These are phyloP conservation scores for Ardeotis arabs DNA, from an alignment of 2,113 vertebrate genomes.

Conservation along the genomic window DNA sequence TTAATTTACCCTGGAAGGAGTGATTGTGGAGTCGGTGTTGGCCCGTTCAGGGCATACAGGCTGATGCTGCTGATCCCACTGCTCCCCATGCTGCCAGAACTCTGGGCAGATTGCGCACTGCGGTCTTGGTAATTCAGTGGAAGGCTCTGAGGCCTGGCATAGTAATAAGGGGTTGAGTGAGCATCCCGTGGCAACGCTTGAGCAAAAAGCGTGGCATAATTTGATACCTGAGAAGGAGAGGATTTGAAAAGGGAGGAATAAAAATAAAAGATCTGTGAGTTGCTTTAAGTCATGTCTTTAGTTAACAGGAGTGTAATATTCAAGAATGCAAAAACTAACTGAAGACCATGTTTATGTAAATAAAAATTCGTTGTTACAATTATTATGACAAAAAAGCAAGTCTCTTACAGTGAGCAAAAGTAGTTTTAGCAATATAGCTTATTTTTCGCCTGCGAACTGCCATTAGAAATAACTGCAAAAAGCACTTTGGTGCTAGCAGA, in stretches of 20 bases:
- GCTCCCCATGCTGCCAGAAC: conserved; percentile 87
- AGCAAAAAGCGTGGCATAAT: conserved; percentile 87
- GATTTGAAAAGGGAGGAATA: background rate
- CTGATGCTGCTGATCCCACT: conserved; percentile 93
- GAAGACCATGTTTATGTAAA: background rate
- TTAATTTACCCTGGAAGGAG: conserved; percentile 85
- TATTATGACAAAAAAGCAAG: background rate
- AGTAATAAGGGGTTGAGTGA: conserved; percentile 96
- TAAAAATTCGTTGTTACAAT: background rate
- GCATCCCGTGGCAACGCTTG: conserved; percentile 93
- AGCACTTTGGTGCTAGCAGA: background rate
- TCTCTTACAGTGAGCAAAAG: background rate
- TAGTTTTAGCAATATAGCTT: background rate
- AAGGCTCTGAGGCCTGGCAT: conserved; percentile 91
- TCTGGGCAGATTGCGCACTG: conserved; percentile 73
- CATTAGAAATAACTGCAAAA: background rate
- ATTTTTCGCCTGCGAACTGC: background rate
- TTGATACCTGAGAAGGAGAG: conserved; percentile 80
- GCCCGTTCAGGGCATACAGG: conserved; percentile 86
- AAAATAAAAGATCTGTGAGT: background rate
- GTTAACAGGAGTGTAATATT: background rate
- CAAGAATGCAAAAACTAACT: background rate
- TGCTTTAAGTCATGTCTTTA: background rate
- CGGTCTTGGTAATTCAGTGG: conserved; percentile 89
- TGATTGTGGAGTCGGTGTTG: conserved; percentile 84